Evolutionary conservation across 1,140 invertebrate genomes (phyloP).

Genomic region (Atta cephalotes): DNA sequence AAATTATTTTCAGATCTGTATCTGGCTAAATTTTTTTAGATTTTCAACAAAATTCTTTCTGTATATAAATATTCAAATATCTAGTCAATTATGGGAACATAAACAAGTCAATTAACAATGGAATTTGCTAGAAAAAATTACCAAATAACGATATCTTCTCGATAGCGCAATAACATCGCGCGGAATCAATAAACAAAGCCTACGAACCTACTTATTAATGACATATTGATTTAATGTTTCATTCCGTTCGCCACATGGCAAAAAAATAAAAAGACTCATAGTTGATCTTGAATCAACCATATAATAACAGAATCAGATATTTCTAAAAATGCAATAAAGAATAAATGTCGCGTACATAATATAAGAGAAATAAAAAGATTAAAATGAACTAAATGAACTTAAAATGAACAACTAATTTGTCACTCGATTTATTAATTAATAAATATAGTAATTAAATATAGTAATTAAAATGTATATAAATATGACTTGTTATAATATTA

Average conservation of each 20-base stretch:
- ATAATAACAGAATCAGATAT: not conserved
- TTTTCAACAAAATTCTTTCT: too few species aligned
- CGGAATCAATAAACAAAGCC: slow-evolving; percentile 34
- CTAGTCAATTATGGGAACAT: slow-evolving; percentile 39
- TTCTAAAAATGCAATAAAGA: slow-evolving; percentile 6
- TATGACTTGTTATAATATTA: not conserved
- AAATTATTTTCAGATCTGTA: too few species aligned
- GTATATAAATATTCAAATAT: slow-evolving; percentile 1
- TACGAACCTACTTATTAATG: slow-evolving; percentile 31
- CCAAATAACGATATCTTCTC: not conserved
- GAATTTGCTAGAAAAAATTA: slow-evolving; percentile 24
- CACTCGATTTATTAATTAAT: not conserved
- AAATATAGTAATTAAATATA: not conserved
- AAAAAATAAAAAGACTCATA: slow-evolving; percentile 13
- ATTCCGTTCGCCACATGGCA: not conserved
- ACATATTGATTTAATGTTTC: slow-evolving; percentile 24
- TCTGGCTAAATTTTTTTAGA: too few species aligned
- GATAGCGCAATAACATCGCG: slow-evolving; percentile 24
- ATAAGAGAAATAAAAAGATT: slow-evolving; percentile 25
- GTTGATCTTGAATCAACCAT: not conserved
- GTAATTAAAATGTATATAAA: not conserved
- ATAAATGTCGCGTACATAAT: not conserved
- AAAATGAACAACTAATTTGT: not conserved
- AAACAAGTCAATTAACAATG: slow-evolving; percentile 34
- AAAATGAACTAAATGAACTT: too few species aligned